Evolutionary conservation across 2,113 vertebrate genomes (phyloP).

Genomic region (Aix galericulata): DNA sequence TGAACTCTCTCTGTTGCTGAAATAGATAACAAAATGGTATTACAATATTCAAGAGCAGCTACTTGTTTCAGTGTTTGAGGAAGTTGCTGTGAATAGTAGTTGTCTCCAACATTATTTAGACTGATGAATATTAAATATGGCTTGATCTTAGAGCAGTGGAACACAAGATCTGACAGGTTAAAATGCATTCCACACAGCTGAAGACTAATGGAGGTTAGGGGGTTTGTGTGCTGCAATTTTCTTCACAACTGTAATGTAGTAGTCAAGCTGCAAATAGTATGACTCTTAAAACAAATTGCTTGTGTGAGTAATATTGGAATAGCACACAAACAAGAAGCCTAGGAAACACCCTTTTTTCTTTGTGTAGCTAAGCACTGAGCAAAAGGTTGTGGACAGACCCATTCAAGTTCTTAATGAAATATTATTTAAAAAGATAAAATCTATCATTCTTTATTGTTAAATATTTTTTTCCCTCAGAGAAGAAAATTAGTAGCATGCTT

Average conservation of each 20-base stretch:
- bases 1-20: constrained; percentile 63
- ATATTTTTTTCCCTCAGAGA: neutral
- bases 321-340: neutral
- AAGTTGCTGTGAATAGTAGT: neutral
- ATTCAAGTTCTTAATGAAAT: neutral
- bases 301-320: neutral
- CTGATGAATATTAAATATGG: constrained; percentile 57
- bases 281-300: constrained; percentile 42
- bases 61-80: constrained; percentile 50
- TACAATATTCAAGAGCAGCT: constrained; percentile 50
- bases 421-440: neutral
- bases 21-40: constrained; percentile 53
- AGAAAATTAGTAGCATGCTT: neutral
- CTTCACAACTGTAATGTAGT: constrained; percentile 22
- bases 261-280: constrained; percentile 35
- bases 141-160: constrained; percentile 48
- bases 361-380: neutral
- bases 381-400: neutral
- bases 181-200: constrained; percentile 43
- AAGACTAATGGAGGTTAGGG: constrained; percentile 58
- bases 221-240: constrained; percentile 48
- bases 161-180: constrained; percentile 63
- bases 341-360: neutral
- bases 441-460: neutral
- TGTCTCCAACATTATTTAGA: constrained; percentile 13